These are phyloP conservation scores for Dicranocentrus wangi DNA, from an alignment of 2,888 invertebrate genomes.

Conservation along the genomic window DNA sequence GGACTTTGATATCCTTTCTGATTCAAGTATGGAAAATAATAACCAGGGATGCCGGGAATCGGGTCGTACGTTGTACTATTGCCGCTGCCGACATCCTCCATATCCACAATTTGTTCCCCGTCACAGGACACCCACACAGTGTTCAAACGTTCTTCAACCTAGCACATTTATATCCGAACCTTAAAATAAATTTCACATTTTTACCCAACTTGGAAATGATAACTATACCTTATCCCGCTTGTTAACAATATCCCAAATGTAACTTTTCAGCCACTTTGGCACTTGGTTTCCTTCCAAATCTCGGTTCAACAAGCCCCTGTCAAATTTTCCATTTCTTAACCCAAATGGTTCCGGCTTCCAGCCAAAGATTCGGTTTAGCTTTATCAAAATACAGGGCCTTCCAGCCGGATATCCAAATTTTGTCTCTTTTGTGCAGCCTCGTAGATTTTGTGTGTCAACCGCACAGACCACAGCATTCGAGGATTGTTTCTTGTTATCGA, in stretches of 20 bases:
- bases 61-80: constrained; percentile 87
- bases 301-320: constrained; percentile 77
- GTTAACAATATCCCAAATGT: constrained; percentile 23
- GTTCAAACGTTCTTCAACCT: constrained; percentile 76
- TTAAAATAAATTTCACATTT: not conserved
- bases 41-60: constrained; percentile 89
- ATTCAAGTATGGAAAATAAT: constrained; percentile 90
- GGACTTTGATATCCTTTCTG: constrained; percentile 91
- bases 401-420: constrained; percentile 90
- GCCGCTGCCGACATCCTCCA: constrained; percentile 94
- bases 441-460: constrained; percentile 83
- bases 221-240: no score
- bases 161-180: no score
- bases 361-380: constrained; percentile 94
- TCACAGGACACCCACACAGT: constrained; percentile 94
- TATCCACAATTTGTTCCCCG: constrained; percentile 94
- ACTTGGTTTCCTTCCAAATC: constrained; percentile 77
- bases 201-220: not conserved
- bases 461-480: constrained; percentile 82
- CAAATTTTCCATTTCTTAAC: constrained; percentile 75
- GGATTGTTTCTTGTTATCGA: constrained; percentile 80
- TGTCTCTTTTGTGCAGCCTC: constrained; percentile 83
- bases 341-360: constrained; percentile 83
- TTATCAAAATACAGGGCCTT: constrained; percentile 96
- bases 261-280: constrained; percentile 48